Conservation (phyloP, 2,888 invertebrate genomes). For the Heliconius ethilla region DNA sequence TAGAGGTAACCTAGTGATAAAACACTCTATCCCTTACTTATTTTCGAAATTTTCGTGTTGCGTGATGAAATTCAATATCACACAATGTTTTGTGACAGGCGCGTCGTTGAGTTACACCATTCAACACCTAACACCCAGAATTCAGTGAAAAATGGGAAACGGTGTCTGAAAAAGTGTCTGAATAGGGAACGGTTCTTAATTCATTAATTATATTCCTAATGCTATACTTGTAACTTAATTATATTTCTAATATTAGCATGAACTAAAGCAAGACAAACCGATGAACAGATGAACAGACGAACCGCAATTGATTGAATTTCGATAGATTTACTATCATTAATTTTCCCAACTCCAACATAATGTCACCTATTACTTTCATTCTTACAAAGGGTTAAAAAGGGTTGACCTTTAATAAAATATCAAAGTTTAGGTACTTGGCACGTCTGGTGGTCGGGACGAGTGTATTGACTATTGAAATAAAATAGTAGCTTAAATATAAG, state of each 20-base stretch:
- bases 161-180: not conserved
- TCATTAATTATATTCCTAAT: no score
- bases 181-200: no score
- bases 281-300: no score
- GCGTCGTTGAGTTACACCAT: not conserved
- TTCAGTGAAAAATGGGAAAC: not conserved
- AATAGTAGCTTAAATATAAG: conserved; percentile 9
- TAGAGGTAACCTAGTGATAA: not conserved
- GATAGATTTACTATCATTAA: no score
- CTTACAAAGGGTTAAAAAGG: not conserved
- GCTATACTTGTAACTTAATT: no score
- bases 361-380: no score
- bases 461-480: not conserved
- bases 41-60: not conserved
- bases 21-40: not conserved
- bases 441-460: not conserved
- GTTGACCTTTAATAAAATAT: conserved; percentile 11
- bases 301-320: no score
- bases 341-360: no score
- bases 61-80: not conserved
- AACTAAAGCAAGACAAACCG: no score
- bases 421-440: not conserved
- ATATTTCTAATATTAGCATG: no score
- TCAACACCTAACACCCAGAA: not conserved
- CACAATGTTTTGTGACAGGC: not conserved